Percentiles rank a stretch among this genome's conserved stretches.
Evolutionary conservation across 2,888 invertebrate species (phyloP).

Genomic region (Cephus runcator): DNA sequence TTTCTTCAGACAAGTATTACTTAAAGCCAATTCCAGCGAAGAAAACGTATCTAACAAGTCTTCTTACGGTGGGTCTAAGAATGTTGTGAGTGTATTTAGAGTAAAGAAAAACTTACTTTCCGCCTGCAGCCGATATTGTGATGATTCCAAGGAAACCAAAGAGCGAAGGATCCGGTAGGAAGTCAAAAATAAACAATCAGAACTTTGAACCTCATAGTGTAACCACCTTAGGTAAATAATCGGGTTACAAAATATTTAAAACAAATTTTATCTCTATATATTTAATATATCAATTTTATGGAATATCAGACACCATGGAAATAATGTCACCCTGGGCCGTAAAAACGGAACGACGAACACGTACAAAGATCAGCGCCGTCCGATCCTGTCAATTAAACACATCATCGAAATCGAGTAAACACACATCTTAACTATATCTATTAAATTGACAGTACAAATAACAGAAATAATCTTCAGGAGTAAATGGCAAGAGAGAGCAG

Average conservation of each 20-base stretch:
- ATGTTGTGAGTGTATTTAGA: neutral
- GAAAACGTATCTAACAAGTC: slow-evolving; percentile 48
- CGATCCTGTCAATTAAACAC: slow-evolving; percentile 31
- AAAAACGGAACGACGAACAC: slow-evolving; percentile 36
- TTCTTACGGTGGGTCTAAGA: slow-evolving; percentile 42
- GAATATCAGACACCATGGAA: slow-evolving; percentile 9
- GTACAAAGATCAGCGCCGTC: slow-evolving; percentile 41
- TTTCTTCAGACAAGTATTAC: slow-evolving; percentile 55
- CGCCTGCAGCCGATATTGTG: slow-evolving; percentile 33
- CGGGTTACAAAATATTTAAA: neutral
- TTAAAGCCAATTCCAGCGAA: slow-evolving; percentile 26
- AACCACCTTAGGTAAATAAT: neutral
- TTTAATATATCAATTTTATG: neutral
- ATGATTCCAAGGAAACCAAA: slow-evolving; percentile 30
- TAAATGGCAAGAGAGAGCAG: slow-evolving; percentile 45
- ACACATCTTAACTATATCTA: neutral
- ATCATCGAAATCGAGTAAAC: slow-evolving; percentile 39
- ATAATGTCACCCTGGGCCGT: slow-evolving; percentile 27
- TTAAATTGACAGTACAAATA: neutral
- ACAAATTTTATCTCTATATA: neutral
- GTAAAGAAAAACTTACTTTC: neutral
- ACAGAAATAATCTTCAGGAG: slow-evolving; percentile 26
- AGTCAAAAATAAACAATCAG: slow-evolving; percentile 17
- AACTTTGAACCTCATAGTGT: neutral
- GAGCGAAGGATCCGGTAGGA: slow-evolving; percentile 28